Base-by-base conservation (phyloP, 1,140 invertebrate genomes). In the Phenacoccus solenopsis region DNA sequence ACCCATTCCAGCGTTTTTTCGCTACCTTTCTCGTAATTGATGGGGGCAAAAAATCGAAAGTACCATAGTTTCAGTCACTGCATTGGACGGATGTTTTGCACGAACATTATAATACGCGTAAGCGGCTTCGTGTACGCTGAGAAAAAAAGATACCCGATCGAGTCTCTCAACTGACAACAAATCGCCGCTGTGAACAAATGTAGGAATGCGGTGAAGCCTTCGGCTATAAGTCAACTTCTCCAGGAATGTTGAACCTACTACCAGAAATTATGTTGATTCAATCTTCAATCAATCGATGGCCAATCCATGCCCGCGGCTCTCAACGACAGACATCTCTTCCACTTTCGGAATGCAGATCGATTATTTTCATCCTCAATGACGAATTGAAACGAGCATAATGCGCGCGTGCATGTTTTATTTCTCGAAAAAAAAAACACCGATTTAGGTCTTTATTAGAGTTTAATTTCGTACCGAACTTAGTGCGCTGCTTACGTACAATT, bases 191-290 rank as follows among this genome's bases (percentile, higher is more conserved):
- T 24, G 22, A 25, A 64, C 59, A 64, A 25, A 64, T 64, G 20
- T 24, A 64, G 25, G 59, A 64, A 64, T 64, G 59, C 59, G 20
- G 59, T 25, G 59, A 64, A 64, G 59, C 59, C 25, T 16, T 13
- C 21, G 59, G 59, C 59, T 64, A 64, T 24, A 64, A 64, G 59
- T 22, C 59, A 64, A 64, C 59, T 25, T 64, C 59, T 20, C 59
- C 20, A 24, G 59, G 59, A 64, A 64, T 64, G 59, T 64, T 64
- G 59, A 64, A 64, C 59, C 59, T 64, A 24, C 25, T 24, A 64
- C 59, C 59, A 64, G 59, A 64, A 64, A 64, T 64, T 64, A 64
- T 64, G 59, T 64, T 64, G 59, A 64, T 64, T 64, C 59, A 64
- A 64, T 64, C 59, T 64, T 64, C 59, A 64, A 64, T 64, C 59